Percentiles rank a stretch among this genome's conserved stretches.
Conservation (phyloP, 2,113 vertebrate species). For the Mesocricetus auratus region DNA sequence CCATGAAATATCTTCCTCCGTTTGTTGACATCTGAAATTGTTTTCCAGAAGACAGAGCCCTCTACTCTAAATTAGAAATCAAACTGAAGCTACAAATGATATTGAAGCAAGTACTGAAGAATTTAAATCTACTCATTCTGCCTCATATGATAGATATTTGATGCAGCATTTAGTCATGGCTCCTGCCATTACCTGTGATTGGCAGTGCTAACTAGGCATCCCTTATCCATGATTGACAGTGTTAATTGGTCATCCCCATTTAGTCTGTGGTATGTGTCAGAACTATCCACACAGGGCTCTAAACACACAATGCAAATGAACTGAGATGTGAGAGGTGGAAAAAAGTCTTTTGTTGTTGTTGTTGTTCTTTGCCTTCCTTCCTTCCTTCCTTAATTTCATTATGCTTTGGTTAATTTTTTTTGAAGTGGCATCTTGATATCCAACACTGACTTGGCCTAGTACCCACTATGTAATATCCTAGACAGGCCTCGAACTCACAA, state of each 20-base stretch:
- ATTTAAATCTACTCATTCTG: neutral
- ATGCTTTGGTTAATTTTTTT: neutral
- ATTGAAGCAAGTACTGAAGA: neutral
- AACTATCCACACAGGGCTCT: neutral
- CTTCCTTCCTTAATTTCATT: neutral
- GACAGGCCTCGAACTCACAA: neutral
- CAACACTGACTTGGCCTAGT: neutral
- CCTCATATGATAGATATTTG: neutral
- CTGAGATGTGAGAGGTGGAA: neutral
- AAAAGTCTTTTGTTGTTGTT: neutral
- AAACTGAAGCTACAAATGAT: constrained; percentile 24
- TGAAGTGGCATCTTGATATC: neutral
- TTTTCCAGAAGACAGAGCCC: constrained; percentile 28
- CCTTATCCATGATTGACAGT: neutral
- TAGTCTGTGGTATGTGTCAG: neutral
- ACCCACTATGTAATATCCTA: neutral
- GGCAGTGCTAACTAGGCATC: neutral
- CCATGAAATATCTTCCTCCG: neutral
- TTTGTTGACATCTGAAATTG: neutral
- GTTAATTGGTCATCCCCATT: neutral
- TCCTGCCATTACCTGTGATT: neutral
- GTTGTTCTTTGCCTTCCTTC: neutral
- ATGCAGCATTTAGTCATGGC: too few relatives aligned
- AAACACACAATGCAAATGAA: neutral
- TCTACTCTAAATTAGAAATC: constrained; percentile 16